Evolutionary conservation across 2,888 invertebrate genomes (phyloP), one percentile per base, ranked within the genome.

Genomic region (Lucinisca nassula): DNA sequence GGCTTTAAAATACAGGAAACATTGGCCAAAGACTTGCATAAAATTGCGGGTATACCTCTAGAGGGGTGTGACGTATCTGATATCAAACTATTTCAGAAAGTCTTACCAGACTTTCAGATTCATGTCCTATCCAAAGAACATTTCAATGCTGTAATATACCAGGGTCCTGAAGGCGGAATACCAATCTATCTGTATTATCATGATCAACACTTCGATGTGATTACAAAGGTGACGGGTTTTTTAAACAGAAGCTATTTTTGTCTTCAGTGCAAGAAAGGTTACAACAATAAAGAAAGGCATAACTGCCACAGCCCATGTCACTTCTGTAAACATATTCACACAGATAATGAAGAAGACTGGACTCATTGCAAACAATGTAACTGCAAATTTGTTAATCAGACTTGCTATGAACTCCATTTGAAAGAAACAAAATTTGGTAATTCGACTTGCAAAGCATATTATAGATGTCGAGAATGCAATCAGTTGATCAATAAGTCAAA

Each of bases 171-270:
- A 10, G 58, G 79, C 0, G 74, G 30, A 30, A 79, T 67, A 24
- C 79, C 82, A n/a, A 75, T 89, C 24, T 87, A 49, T 74, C 17
- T 89, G n/a, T 82, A 82, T 35, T 72, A 67, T 45, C 82, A 86
- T 61, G 76, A 89, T 30, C 30, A 85, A 21, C 89, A 89, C 74
- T 84, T 74, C 84, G 87, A 84, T 45, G 76, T 87, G 14, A 89
- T 89, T 35, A 89, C 89, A 0, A 79, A 67, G 35, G 86, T 88
- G 88, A 14, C 85, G 0, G 85, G 72, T 2, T 88, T 88, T 74
- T 30, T 88, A 8, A 35, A 67, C 2, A 82, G 49, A 49, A 79
- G 49, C 55, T 88, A 82, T 35, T 80, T n/a, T 45, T 82, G 82
- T 51, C 51, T 58, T 17, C 58, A 40, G 17, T 87, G 87, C 8